Base-by-base conservation (phyloP, 1,140 invertebrate genomes). In the Neodiprion virginianus region DNA sequence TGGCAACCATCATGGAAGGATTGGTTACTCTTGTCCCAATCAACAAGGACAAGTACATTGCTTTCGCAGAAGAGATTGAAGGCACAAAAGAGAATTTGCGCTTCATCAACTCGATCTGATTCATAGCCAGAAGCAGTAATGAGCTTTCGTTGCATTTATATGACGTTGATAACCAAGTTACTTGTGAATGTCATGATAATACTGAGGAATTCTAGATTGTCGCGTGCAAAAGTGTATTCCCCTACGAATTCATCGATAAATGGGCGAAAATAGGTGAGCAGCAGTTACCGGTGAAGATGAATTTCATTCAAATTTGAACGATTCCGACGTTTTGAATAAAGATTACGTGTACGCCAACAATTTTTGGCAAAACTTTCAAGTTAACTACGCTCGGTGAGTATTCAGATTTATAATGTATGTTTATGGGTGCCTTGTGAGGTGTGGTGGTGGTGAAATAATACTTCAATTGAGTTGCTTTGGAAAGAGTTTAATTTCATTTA, bases 261-360 rank as follows among this genome's bases (percentile, higher is more conserved):
- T 53, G 50, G 1, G 10, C 10, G 50, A 11, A 14, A 14, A 53
- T 83, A 10, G 67, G 81, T 72, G 77, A 83, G 68, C 74, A 74
- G 21, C 66, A 78, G 21, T 72, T 88, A 50, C 86, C 85, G 86
- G 81, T 85, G 75, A 72, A 77, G 78, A 67, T 73, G 89, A 23
- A 81, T 79, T 11, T 76, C 17, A 17, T 17, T 17, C 17, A 17
- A 17, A 84, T 70, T 72, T 71, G 11, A 14, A 72, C 67, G 79
- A 87, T 28, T 78, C 76, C 7, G 70, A 81, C 67, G 74, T 17
- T 17, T 17, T 17, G 17, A 17, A 17, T 17, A 17, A 79, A 9
- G 82, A 88, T 40, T 89, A 89, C 79, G 48, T 79, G 14, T 82
- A 84, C 80, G 84, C 84, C 12, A 48, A 80, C 17, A 17, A 17